Conservation (phyloP, 2,888 invertebrate species). For the Melanostoma scalare region DNA sequence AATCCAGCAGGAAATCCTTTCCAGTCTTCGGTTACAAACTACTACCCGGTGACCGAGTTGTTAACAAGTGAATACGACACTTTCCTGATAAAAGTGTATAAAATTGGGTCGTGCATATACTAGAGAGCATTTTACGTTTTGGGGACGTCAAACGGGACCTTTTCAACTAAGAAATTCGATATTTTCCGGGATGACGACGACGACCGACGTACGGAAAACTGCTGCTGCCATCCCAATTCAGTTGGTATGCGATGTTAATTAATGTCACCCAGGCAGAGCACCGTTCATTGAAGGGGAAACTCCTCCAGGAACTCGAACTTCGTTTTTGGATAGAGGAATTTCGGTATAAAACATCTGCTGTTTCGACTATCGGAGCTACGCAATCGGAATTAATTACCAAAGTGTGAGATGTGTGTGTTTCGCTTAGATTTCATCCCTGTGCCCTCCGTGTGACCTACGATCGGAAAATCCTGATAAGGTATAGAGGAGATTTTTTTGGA, state of each 20-base stretch:
- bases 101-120: not conserved
- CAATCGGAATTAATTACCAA: constrained; percentile 71
- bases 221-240: constrained; percentile 44
- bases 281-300: not conserved
- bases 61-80: constrained; percentile 65
- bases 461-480: constrained; percentile 49
- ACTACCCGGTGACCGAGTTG: constrained; percentile 34
- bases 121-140: constrained; percentile 1
- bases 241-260: constrained; percentile 61
- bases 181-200: constrained; percentile 54
- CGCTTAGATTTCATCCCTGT: constrained; percentile 10
- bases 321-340: not conserved
- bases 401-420: constrained; percentile 55
- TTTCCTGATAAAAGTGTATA: constrained; percentile 18
- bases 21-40: constrained; percentile 59
- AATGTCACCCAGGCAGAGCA: constrained; percentile 55
- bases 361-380: constrained; percentile 62
- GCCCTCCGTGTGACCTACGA: constrained; percentile 14
- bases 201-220: constrained; percentile 30
- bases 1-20: constrained; percentile 62
- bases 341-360: constrained; percentile 53
- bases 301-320: constrained; percentile 9
- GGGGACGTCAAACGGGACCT: constrained; percentile 37
- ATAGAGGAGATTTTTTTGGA: constrained; percentile 1
- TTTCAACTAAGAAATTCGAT: constrained; percentile 52